These are phyloP conservation scores for Scaptodrosophila lebanonensis DNA, from an alignment of 1,140 invertebrate genomes.

Conservation along the genomic window DNA sequence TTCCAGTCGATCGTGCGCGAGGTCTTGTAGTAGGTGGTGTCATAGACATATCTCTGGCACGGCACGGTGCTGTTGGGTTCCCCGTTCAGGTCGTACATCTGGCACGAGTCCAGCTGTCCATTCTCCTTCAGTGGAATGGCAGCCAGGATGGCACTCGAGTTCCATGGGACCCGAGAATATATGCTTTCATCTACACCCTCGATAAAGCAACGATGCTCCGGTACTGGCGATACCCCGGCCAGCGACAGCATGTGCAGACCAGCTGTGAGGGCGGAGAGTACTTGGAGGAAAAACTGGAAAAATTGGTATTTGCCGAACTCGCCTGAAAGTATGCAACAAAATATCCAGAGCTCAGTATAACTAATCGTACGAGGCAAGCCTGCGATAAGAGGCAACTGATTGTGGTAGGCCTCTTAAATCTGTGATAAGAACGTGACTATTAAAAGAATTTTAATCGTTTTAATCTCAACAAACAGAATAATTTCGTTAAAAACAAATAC, in stretches of 20 bases:
- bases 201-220: constrained; percentile 84
- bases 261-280: constrained; percentile 86
- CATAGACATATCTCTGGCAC: constrained; percentile 85
- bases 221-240: constrained; percentile 87
- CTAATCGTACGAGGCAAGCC: too few species aligned
- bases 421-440: too few species aligned
- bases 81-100: constrained; percentile 77
- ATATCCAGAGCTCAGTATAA: too few species aligned
- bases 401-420: too few species aligned
- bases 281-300: constrained; percentile 85
- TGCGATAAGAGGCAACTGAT: too few species aligned
- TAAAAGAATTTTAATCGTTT: too few species aligned
- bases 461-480: too few species aligned
- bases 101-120: constrained; percentile 80
- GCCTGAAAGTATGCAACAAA: constrained; percentile 78
- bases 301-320: constrained; percentile 89
- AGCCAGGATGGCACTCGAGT: constrained; percentile 77
- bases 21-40: constrained; percentile 83
- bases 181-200: constrained; percentile 80
- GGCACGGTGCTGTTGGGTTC: constrained; percentile 74
- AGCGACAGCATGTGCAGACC: constrained; percentile 89
- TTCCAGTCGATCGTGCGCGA: constrained; percentile 89
- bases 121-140: constrained; percentile 78
- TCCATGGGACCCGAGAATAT: constrained; percentile 78
- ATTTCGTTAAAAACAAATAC: too few species aligned